Evolutionary conservation across 2,797 vertebrate genomes (phyloP).

Genomic region (Epinephelus malabaricus): DNA sequence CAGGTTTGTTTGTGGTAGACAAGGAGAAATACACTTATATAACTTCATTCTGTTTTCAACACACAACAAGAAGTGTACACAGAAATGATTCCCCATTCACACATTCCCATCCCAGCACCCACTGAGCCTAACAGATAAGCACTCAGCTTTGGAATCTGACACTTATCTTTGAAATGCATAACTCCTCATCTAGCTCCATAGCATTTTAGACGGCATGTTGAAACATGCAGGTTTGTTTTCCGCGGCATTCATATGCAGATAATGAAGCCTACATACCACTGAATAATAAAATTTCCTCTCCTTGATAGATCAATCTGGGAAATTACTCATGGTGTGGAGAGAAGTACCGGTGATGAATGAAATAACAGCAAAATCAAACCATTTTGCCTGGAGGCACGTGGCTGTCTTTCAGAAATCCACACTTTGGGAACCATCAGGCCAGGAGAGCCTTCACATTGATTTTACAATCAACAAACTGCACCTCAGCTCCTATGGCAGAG

Average conservation of each 20-base stretch:
- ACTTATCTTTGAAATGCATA: slow-evolving; percentile 45
- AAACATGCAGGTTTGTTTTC: slow-evolving; percentile 34
- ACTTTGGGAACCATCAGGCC: slow-evolving; percentile 27
- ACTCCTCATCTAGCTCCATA: slow-evolving; percentile 13
- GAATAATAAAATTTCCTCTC: neutral
- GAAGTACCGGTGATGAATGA: slow-evolving; percentile 5
- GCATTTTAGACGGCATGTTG: slow-evolving; percentile 33
- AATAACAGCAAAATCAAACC: slow-evolving; percentile 31
- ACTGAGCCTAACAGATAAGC: slow-evolving; percentile 1
- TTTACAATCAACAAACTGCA: slow-evolving; percentile 69
- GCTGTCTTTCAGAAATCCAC: slow-evolving; percentile 29
- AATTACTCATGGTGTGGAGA: neutral
- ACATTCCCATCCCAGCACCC: neutral
- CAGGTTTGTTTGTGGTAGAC: neutral
- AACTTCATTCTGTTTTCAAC: neutral
- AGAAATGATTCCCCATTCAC: neutral
- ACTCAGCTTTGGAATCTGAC: slow-evolving; percentile 53
- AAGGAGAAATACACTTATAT: neutral
- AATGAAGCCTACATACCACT: neutral
- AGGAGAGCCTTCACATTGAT: slow-evolving; percentile 59
- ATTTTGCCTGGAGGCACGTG: slow-evolving; percentile 24
- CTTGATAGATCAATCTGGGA: slow-evolving; percentile 12
- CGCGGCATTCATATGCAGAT: slow-evolving; percentile 11
- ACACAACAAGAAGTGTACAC: neutral
- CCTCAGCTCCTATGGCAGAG: slow-evolving; percentile 30